Evolutionary conservation across 2,113 vertebrate genomes (phyloP).

Genomic region (Eubucco bourcierii): DNA sequence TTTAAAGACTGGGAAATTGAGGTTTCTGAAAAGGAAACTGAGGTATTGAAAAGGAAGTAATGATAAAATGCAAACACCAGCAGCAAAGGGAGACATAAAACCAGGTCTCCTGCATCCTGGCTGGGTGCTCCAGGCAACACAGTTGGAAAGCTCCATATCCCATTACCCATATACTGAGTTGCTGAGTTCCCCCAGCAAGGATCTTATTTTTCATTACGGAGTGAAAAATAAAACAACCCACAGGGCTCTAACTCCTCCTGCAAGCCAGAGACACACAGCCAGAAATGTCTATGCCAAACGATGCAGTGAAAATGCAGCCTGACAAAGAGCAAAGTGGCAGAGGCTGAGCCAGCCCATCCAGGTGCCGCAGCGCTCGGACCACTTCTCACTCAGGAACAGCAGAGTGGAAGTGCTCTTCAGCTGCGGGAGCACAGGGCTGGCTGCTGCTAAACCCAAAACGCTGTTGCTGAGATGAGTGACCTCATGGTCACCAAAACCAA

Average conservation of each 20-base stretch:
- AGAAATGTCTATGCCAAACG: not conserved
- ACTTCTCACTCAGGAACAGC: not conserved
- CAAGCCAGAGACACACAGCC: not conserved
- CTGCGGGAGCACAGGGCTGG: not conserved
- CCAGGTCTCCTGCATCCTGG: not conserved
- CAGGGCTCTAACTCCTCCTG: not conserved
- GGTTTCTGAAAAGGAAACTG: not conserved
- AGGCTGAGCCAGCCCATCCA: not conserved
- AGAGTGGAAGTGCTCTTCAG: not conserved
- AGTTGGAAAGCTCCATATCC: conserved; percentile 13
- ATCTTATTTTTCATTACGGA: conserved; percentile 30
- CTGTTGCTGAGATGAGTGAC: not conserved
- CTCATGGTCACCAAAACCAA: not conserved
- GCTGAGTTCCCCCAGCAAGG: not conserved
- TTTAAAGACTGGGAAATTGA: not conserved
- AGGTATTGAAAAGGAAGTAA: not conserved
- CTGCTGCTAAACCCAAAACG: not conserved
- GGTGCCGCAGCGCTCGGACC: not conserved
- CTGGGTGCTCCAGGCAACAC: not conserved
- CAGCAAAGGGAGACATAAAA: not conserved
- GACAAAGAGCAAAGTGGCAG: not conserved
- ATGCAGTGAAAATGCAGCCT: not conserved
- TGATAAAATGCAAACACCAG: not conserved
- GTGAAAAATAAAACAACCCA: conserved; percentile 35
- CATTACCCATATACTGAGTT: not conserved